Percentiles rank a stretch among this genome's conserved stretches.
These are phyloP conservation scores for Sweltsa coloradensis DNA, from an alignment of 1,140 invertebrate genomes.

Conservation along the genomic window DNA sequence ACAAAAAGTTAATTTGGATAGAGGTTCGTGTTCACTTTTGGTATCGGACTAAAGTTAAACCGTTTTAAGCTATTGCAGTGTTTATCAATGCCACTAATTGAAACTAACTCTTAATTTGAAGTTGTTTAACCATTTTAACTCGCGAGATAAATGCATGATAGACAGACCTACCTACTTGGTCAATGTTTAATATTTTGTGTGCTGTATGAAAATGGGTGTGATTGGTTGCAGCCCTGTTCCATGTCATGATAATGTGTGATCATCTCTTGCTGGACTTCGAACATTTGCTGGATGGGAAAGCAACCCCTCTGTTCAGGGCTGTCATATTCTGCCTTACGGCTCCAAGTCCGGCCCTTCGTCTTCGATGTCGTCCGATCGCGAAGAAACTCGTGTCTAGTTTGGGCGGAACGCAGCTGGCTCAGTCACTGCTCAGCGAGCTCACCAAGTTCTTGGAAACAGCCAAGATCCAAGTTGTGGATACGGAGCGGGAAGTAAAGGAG, in stretches of 20 bases:
- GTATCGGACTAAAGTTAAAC: too few species aligned
- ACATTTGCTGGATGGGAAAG: constrained; percentile 40
- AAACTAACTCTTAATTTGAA: too few species aligned
- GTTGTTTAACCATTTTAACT: too few species aligned
- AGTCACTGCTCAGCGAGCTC: constrained; percentile 45
- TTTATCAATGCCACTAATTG: too few species aligned
- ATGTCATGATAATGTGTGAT: constrained; percentile 49
- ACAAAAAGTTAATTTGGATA: too few species aligned
- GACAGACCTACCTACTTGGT: too few species aligned
- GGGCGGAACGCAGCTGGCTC: constrained; percentile 30
- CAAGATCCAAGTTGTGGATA: constrained; percentile 31
- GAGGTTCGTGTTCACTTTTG: too few species aligned
- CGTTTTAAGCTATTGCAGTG: too few species aligned
- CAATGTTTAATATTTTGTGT: too few species aligned
- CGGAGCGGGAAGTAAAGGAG: constrained; percentile 14
- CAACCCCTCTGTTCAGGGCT: constrained; percentile 42
- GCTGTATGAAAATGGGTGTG: neutral
- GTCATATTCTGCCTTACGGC: constrained; percentile 47
- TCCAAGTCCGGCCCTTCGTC: constrained; percentile 23
- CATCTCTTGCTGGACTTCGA: constrained; percentile 46
- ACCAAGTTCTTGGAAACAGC: constrained; percentile 38
- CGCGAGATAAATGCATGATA: too few species aligned
- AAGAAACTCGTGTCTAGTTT: constrained; percentile 26
- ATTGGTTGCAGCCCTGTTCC: constrained; percentile 35
- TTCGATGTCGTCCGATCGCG: constrained; percentile 14